Base-by-base conservation (phyloP, 2,888 invertebrate species). In the Orthonevra nobilis region DNA sequence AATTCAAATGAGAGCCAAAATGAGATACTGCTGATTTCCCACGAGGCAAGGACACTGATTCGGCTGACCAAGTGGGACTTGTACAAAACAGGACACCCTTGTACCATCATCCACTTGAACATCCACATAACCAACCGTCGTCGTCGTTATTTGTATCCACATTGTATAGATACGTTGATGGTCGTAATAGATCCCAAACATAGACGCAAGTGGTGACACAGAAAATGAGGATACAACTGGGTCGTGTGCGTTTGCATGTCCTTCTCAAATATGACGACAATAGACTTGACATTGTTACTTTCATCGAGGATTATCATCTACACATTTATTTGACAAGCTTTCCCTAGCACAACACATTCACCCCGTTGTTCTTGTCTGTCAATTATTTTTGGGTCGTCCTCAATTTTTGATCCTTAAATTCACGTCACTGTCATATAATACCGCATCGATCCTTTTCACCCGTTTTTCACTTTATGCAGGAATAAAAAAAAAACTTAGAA, bases 21-120 rank as follows among this genome's bases (percentile, higher is more conserved):
- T 58, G 26, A n/a, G 23, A 48, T 48, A 23, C 58, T 68, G 58
- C 48, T 68, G 58, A 69, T 69, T 69, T 69, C 69, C 69, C 69
- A 30, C n/a, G 50, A 60, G 68, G n/a, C 19, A 56, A 46, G 28
- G 38, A 48, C 68, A 30, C 20, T 38, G 66, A 28, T 36, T 46
- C 10, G 44, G 15, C 3, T 19, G 32, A 32, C 64, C 42, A 48
- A 74, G 34, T 40, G 54, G 44, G n/a, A n/a, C n/a, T n/a, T n/a
- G n/a, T n/a, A n/a, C n/a, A 64, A 20, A 61, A 34, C 17, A 61
- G 38, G 19, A 69, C 69, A 44, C 46, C 26, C 14, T 32, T 17
- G 2, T 44, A 36, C 32, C n/a, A 50, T 10, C 34, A 26, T 66
- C 9, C 28, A 12, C 10, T 63, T 38, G 34, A 66, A 30, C n/a